Base-by-base conservation (phyloP, 1,140 invertebrate species). In the Zaprionus kolodkinae region DNA sequence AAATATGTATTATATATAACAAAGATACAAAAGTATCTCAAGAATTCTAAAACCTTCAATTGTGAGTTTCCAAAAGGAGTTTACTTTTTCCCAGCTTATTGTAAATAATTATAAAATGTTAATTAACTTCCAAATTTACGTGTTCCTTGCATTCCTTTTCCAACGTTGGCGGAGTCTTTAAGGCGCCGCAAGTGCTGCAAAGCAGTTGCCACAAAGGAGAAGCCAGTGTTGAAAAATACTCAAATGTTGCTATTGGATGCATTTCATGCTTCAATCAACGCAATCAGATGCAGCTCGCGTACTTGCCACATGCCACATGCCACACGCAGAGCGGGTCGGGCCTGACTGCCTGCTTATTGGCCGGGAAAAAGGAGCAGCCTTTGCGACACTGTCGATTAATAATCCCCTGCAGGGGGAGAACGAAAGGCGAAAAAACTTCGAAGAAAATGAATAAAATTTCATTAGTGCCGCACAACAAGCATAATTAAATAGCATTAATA, bases 401-500 rank as follows among this genome's bases (percentile, higher is more conserved):
- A 69, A 52, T 52, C 43, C 12, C 12, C 9, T n/a, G 11, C 21
- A 40, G 33, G 35, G 11, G 57, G 56, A 10, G 25, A 1, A 30
- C 27, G 3, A 30, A 3, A 6, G 27, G 45, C 17, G 45, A 21
- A 50, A 61, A 61, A 69, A 69, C 66, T 69, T 69, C 12, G n/a
- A 33, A 15, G 33, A 27, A 69, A 69, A 70, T 55, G 17, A 70
- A 70, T 70, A 63, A 70, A 63, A 63, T 70, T 70, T 70, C 68
- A 70, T 70, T 70, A 70, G 68, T 56, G 59, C 11, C 60, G 36
- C 59, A 55, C 68, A 70, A 63, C 68, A 56, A 62, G 60, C 60
- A 33, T 70, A 54, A 70, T 70, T 70, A 63, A 70, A 70, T 70
- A 10, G 68, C 59, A 43, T 70, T 70, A 70, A 70, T 55, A 59